Percentiles rank a stretch among this genome's conserved stretches.
phyloP scores from a whole-genome alignment of 2,888 invertebrate species.

The Stegophylla sp. region DNA sequence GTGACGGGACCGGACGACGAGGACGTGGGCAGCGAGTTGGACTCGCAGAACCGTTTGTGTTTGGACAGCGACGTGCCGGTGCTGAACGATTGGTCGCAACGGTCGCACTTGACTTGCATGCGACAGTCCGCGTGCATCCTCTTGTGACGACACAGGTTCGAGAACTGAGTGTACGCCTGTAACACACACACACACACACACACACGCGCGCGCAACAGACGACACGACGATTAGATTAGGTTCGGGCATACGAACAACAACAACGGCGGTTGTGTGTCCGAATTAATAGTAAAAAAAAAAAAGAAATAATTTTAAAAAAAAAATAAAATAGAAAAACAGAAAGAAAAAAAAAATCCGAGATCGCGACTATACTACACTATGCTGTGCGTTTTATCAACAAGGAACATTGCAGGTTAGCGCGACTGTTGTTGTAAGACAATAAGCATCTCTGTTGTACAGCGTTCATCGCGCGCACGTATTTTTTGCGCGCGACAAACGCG shows the following conservation, averaged over 20 bases:
- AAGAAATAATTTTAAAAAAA: background rate
- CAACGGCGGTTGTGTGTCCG: conserved; percentile 16
- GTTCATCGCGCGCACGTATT: conserved; percentile 57
- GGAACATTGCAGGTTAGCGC: background rate
- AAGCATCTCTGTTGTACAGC: conserved; percentile 55
- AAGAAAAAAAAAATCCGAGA: background rate
- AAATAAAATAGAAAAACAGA: background rate
- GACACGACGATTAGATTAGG: conserved; percentile 7
- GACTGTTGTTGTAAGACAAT: conserved; percentile 51
- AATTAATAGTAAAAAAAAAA: background rate
- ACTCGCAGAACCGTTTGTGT: conserved; percentile 95
- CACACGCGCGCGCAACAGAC: no score
- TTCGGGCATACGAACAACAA: background rate
- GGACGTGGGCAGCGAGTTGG: conserved; percentile 67
- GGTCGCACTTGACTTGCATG: conserved; percentile 89
- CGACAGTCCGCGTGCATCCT: conserved; percentile 98
- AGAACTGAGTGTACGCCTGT: conserved; percentile 98
- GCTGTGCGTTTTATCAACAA: conserved; percentile 10
- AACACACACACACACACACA: no score
- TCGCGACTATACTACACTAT: conserved; percentile 8
- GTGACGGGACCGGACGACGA: background rate
- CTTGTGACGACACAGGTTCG: conserved; percentile 98
- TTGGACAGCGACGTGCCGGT: conserved; percentile 91
- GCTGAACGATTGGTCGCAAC: conserved; percentile 91
- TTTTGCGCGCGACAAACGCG: background rate